Conservation (phyloP, 1,140 invertebrate species). For the Potamilus streckersoni region DNA sequence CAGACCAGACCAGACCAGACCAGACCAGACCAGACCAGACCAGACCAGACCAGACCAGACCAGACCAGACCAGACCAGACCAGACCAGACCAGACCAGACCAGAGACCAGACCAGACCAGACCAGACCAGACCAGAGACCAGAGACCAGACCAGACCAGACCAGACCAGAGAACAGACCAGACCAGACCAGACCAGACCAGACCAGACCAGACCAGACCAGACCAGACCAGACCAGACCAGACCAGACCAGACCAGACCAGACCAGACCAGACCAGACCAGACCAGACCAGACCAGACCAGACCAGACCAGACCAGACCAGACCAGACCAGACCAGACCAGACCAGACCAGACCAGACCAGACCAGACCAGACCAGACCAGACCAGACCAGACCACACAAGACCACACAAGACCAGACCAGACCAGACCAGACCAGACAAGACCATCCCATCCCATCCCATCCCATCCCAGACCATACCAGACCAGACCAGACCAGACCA, state of each 20-base stretch:
- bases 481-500: neutral
- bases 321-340: conserved; percentile 21
- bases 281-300: no score
- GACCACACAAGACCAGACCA: neutral
- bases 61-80: conserved; percentile 29
- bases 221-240: no score
- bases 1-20: conserved; percentile 7
- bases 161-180: conserved; percentile 30
- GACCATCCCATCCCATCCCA: no score
- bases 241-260: no score
- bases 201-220: no score
- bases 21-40: conserved; percentile 3
- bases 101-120: no score
- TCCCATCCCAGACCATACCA: no score
- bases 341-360: neutral
- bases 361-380: conserved; percentile 1
- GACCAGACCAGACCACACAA: neutral
- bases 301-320: no score
- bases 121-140: no score
- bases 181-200: conserved; percentile 23
- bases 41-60: conserved; percentile 17
- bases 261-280: no score
- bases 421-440: no score
- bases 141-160: conserved; percentile 11
- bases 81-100: conserved; percentile 9